Conservation (phyloP, 2,888 invertebrate species). For the Mimas tiliae region DNA sequence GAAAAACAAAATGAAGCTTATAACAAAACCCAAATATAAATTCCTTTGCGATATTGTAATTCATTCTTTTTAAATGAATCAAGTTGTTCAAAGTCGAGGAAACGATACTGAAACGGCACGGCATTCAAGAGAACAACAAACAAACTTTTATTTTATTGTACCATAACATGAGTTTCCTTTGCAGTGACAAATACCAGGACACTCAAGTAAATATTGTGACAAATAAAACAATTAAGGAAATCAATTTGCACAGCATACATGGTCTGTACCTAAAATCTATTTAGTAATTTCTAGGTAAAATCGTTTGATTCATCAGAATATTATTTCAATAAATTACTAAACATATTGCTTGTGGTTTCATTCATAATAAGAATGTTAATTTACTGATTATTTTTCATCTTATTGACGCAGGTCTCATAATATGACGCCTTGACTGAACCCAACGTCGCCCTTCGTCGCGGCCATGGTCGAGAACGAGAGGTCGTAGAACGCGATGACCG, state of each 20-base stretch:
- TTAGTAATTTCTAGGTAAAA: not conserved
- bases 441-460: too few relatives aligned
- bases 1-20: not conserved
- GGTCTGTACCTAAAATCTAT: too few relatives aligned
- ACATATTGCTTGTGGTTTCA: not conserved
- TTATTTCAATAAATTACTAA: too few relatives aligned
- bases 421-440: too few relatives aligned
- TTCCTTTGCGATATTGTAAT: not conserved
- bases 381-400: too few relatives aligned
- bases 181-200: not conserved
- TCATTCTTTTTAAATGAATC: conserved; percentile 16
- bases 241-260: too few relatives aligned
- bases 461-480: too few relatives aligned
- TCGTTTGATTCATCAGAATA: not conserved
- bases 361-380: not conserved
- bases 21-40: conserved; percentile 6
- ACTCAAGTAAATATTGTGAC: not conserved
- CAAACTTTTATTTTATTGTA: conserved; percentile 1
- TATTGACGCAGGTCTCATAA: too few relatives aligned
- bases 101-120: conserved; percentile 5
- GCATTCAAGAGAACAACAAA: not conserved
- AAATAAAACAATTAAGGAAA: too few relatives aligned
- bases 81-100: conserved; percentile 9
- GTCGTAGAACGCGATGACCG: too few relatives aligned
- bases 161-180: not conserved